Evolutionary conservation across 2,797 vertebrate genomes (phyloP), one percentile per base, ranked within the genome.

Genomic region (Streptopelia turtur): DNA sequence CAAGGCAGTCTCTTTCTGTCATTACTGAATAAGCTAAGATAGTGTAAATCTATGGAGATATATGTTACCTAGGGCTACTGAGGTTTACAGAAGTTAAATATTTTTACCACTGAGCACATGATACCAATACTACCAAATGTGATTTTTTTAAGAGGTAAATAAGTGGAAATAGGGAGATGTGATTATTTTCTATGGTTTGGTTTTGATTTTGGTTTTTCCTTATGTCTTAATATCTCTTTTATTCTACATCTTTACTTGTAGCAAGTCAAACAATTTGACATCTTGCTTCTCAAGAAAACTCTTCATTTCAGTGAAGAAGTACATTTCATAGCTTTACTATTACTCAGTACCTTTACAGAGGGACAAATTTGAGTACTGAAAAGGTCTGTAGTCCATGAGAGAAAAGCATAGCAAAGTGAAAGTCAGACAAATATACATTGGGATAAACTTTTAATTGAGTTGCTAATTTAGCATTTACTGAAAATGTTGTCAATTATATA

Each of bases 141-240:
- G 14, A 57, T 12, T 39, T 37, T n/a, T 53, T 61, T 49, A 52
- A 59, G 10, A 8, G 21, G 3, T 31, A 64, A 37, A 28, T 37
- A 21, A 33, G 9, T 41, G 3, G 18, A 87, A 89, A 71, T 3
- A 35, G 9, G 35, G 6, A 75, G 5, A 3, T 35, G 5, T 30
- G 15, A 11, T 49, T 25, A 43, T 59, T 47, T 47, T 6, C 1
- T 52, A 27, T 49, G 22, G 47, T 20, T 47, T 47, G 0, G 0
- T 1, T 63, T 85, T 25, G 43, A 43, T 43, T 43, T 43, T 43
- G 43, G 17, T 43, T 65, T 85, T 55, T n/a, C 11, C 9, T 41
- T 41, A 21, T 18, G 8, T 50, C 6, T 33, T 68, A 43, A 39
- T 60, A 22, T 68, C 12, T 64, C 2, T 3, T 65, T 76, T 47